Evolutionary conservation across 1,140 invertebrate genomes (phyloP), one percentile per base, ranked within the genome.

Genomic region (Neotoxoptera formosana): DNA sequence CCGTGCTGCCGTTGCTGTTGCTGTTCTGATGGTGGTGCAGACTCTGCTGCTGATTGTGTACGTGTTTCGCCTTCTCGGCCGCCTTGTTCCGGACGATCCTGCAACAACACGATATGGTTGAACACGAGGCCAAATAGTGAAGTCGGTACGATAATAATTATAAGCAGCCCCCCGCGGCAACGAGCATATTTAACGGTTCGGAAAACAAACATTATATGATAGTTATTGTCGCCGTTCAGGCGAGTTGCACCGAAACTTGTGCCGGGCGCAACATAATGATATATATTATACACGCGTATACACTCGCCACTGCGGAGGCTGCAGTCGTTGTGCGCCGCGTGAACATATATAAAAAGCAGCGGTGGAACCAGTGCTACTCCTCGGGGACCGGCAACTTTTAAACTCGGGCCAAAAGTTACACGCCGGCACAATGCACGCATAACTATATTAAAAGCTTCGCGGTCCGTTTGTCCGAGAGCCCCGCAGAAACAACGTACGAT

Each of bases 81-180:
- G 98, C 98, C 95, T 99, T 99, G 96, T 99, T 99, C 93, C 98
- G 96, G 86, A 99, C 98, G 95, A 99, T 99, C 96, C 98, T 99
- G 95, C 14, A 95, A 81, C 2, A 47, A 41, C 25, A 4, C 41
- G 60, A 88, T 25, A 53, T 21, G 0, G 14, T 14, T n/a, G 3
- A 91, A 60, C 7, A n/a, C n/a, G 4, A 76, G 60, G 14, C 25
- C 60, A 14, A n/a, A 45, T 36, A 4, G 34, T 20, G 14, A 21
- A 23, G 81, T 41, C 20, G 25, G n/a, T 7, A 20, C n/a, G 41
- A 25, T 56, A 93, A 93, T 67, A n/a, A n/a, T n/a, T n/a, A n/a
- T 88, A 86, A 88, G 41, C 23, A 25, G 36, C 48, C 67, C 47
- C n/a, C n/a, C 7, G 30, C n/a, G 87, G n/a, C 84, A 47, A 76